Percentiles rank a stretch among this genome's conserved stretches.
Evolutionary conservation across 2,888 invertebrate genomes (phyloP).

Genomic region (Phrixothrix hirtus): DNA sequence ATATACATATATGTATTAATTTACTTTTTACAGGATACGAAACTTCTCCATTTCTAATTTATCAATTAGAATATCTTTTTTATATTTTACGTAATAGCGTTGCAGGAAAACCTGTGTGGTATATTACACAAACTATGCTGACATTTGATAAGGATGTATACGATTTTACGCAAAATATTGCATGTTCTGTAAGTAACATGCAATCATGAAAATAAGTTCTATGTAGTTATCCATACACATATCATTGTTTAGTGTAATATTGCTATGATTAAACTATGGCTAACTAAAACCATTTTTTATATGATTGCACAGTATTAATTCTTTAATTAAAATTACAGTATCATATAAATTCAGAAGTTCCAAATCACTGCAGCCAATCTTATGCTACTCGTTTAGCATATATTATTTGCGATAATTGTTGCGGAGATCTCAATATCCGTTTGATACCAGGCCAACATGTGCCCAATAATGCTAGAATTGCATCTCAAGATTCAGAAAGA

Average conservation of each 20-base stretch:
- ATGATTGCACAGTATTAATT: neutral
- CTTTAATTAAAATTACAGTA: too few species aligned
- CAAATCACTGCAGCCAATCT: conserved; percentile 53
- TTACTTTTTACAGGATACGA: too few species aligned
- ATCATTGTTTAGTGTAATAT: neutral
- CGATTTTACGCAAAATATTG: conserved; percentile 45
- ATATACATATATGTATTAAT: conserved; percentile 45
- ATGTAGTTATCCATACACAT: too few species aligned
- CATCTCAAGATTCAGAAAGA: too few species aligned
- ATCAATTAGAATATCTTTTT: conserved; percentile 50
- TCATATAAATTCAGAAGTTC: conserved; percentile 52
- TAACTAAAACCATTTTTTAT: too few species aligned
- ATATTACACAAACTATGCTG: conserved; percentile 39
- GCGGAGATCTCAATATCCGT: conserved; percentile 50
- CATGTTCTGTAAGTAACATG: conserved; percentile 48
- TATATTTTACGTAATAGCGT: conserved; percentile 40
- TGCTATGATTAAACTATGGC: too few species aligned
- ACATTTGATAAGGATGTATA: conserved; percentile 51
- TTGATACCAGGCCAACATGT: conserved; percentile 53
- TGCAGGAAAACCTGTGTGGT: conserved; percentile 32
- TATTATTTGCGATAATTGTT: conserved; percentile 55
- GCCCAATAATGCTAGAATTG: conserved; percentile 40
- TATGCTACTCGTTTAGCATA: conserved; percentile 54
- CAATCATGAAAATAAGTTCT: too few species aligned
- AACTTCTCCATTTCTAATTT: too few species aligned